phyloP scores from a whole-genome alignment of 2,113 vertebrate species.

The Mastomys natalensis region DNA sequence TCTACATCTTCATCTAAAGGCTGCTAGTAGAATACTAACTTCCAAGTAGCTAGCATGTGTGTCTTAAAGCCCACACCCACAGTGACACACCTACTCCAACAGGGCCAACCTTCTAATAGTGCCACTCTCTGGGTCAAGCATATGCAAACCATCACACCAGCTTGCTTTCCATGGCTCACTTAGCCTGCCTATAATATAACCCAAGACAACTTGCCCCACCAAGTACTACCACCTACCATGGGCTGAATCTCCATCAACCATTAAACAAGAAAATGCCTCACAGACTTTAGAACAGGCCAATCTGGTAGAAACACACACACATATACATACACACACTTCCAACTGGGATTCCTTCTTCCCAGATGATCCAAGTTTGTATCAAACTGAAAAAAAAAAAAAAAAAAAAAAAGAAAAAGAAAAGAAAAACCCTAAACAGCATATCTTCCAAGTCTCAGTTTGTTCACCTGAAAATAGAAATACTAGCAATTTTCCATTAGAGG shows the following conservation, averaged over 20 bases:
- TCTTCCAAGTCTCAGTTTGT: neutral
- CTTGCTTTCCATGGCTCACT: neutral
- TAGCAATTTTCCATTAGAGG: neutral
- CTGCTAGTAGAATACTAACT: too few relatives aligned
- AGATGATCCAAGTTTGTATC: neutral
- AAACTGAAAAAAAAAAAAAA: neutral
- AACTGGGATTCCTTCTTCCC: neutral
- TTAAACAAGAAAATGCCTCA: neutral
- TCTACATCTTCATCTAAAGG: too few relatives aligned
- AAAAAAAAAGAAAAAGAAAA: neutral
- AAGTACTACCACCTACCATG: neutral
- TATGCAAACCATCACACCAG: too few relatives aligned
- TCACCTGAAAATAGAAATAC: slow-evolving; percentile 36
- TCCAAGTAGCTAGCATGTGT: too few relatives aligned
- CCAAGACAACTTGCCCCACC: neutral
- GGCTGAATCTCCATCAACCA: neutral
- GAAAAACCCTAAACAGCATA: too few relatives aligned
- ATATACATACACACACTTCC: too few relatives aligned
- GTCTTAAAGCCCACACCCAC: too few relatives aligned
- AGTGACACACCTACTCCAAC: too few relatives aligned
- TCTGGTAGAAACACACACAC: neutral
- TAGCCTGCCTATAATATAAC: neutral
- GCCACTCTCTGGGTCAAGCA: too few relatives aligned
- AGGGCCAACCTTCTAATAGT: too few relatives aligned
- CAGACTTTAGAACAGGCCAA: neutral